These are phyloP conservation scores for Nanorana parkeri DNA, from an alignment of 2,113 vertebrate species.

Conservation along the genomic window DNA sequence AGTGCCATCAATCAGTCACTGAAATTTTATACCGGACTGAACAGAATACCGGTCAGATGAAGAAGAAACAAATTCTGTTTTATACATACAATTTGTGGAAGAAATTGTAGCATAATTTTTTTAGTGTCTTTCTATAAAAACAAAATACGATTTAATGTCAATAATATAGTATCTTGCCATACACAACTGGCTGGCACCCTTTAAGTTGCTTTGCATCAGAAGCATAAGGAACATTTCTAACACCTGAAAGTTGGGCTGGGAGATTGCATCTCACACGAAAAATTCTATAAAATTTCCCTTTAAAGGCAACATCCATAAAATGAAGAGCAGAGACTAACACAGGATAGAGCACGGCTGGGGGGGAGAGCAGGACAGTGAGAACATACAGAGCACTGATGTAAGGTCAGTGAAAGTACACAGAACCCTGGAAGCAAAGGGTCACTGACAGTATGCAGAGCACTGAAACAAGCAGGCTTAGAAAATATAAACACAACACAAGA, in stretches of 20 bases:
- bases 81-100: no score
- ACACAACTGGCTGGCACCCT: no score
- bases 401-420: slow-evolving; percentile 19
- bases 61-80: no score
- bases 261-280: background rate
- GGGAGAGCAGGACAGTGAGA: slow-evolving; percentile 26
- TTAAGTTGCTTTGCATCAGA: background rate
- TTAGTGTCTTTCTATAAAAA: no score
- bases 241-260: slow-evolving; percentile 10
- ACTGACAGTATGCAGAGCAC: slow-evolving; percentile 19
- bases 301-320: slow-evolving; percentile 15
- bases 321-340: background rate
- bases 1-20: no score
- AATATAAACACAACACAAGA: slow-evolving; percentile 18
- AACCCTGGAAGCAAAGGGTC: slow-evolving; percentile 7
- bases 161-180: no score
- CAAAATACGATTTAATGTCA: no score
- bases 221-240: slow-evolving; percentile 21
- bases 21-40: no score
- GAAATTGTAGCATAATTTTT: no score
- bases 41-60: no score
- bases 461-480: background rate
- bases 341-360: slow-evolving; percentile 32
- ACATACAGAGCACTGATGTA: slow-evolving; percentile 4
- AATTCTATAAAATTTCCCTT: slow-evolving; percentile 10